These are phyloP conservation scores for Gobius niger DNA, from an alignment of 2,113 vertebrate species.

Conservation along the genomic window DNA sequence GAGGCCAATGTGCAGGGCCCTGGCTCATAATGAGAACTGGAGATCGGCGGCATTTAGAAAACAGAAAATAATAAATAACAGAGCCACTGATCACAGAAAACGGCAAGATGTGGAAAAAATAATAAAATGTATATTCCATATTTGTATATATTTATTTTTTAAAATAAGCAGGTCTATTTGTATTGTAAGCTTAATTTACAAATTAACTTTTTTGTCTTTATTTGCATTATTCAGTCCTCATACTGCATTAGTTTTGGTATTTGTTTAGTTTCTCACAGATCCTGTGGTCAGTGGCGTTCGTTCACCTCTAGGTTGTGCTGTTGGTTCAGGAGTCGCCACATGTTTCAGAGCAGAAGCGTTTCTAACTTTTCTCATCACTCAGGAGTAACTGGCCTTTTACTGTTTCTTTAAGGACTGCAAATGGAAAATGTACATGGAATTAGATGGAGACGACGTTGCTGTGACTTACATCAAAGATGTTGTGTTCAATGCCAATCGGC, in stretches of 20 bases:
- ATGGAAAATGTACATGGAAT: slow-evolving; percentile 99
- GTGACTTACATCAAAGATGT: slow-evolving; percentile 97
- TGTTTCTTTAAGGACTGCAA: slow-evolving; percentile 89
- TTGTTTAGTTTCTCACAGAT: slow-evolving; percentile 2
- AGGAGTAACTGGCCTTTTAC: slow-evolving; percentile 20
- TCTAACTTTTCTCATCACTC: slow-evolving; percentile 33
- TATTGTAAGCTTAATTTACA: not conserved
- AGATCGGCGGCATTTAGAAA: slow-evolving; percentile 32
- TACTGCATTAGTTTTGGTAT: not conserved
- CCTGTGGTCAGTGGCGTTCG: slow-evolving; percentile 36
- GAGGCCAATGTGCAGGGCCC: slow-evolving; percentile 35
- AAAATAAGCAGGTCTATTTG: too few species aligned
- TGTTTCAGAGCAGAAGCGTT: slow-evolving; percentile 32
- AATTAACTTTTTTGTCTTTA: not conserved
- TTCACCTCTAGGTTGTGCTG: slow-evolving; percentile 80
- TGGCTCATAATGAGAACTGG: slow-evolving; percentile 47
- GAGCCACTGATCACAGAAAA: slow-evolving; percentile 19
- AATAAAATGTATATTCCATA: not conserved
- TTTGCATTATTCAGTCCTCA: not conserved
- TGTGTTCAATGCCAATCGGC: slow-evolving; percentile 88
- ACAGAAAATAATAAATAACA: slow-evolving; percentile 13
- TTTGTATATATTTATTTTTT: not conserved
- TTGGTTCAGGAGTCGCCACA: slow-evolving; percentile 65
- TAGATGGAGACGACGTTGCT: slow-evolving; percentile 95
- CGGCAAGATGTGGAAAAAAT: not conserved